Evolutionary conservation across 2,888 invertebrate genomes (phyloP).

Genomic region (Copidosoma aretas): DNA sequence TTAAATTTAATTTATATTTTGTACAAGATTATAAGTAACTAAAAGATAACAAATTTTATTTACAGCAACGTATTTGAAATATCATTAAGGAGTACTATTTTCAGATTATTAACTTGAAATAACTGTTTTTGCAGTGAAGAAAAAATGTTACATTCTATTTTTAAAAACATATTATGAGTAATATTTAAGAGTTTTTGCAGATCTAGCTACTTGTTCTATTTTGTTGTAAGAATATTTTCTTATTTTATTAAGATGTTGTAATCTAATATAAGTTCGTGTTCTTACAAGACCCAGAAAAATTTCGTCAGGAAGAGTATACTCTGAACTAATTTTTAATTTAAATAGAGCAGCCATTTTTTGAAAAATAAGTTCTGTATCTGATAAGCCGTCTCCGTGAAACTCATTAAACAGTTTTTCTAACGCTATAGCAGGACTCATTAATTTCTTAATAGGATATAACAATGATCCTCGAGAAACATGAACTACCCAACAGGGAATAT

Average conservation of each 20-base stretch:
- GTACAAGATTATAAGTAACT: too few relatives aligned
- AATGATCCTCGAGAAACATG: slow-evolving; percentile 2
- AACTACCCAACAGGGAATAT: not conserved
- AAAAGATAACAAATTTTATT: too few relatives aligned
- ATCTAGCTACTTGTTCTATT: too few relatives aligned
- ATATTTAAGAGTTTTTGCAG: too few relatives aligned
- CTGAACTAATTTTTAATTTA: not conserved
- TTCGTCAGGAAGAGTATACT: not conserved
- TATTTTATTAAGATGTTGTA: not conserved
- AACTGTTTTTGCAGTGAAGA: too few relatives aligned
- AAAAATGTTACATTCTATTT: too few relatives aligned
- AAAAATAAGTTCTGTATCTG: slow-evolving; percentile 6
- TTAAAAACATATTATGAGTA: too few relatives aligned
- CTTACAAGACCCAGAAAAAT: slow-evolving; percentile 21
- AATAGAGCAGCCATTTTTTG: slow-evolving; percentile 1
- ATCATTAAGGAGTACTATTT: too few relatives aligned
- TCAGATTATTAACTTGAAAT: too few relatives aligned
- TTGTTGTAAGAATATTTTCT: not conserved
- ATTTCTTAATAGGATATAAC: not conserved
- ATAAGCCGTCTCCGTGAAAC: slow-evolving; percentile 9
- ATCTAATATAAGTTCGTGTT: slow-evolving; percentile 22
- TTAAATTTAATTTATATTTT: too few relatives aligned
- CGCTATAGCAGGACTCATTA: not conserved
- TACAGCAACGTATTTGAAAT: too few relatives aligned
- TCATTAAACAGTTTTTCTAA: slow-evolving; percentile 8